These are phyloP conservation scores for Hirtodrosophila confusa DNA, from an alignment of 2,888 invertebrate genomes.

Conservation along the genomic window DNA sequence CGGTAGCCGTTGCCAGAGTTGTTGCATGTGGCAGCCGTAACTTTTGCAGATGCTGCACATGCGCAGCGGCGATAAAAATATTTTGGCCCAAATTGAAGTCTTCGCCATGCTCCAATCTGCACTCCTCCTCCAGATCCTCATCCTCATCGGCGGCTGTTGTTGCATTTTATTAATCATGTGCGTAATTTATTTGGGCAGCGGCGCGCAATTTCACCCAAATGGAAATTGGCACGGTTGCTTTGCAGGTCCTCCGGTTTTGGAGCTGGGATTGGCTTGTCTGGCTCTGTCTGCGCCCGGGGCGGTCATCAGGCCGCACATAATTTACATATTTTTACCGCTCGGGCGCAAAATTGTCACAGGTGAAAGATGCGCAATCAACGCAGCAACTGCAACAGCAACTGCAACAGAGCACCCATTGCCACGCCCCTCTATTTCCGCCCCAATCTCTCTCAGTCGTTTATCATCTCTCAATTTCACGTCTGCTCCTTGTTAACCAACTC, in stretches of 20 bases:
- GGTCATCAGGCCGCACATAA: conserved; percentile 48
- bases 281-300: conserved; percentile 39
- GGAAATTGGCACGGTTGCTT: conserved; percentile 60
- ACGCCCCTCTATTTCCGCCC: conserved; percentile 50
- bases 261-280: conserved; percentile 3
- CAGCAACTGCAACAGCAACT: neutral
- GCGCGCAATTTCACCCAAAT: conserved; percentile 75
- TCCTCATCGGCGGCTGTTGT: conserved; percentile 45
- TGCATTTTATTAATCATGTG: conserved; percentile 78
- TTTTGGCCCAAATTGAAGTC: conserved; percentile 76
- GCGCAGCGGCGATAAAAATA: conserved; percentile 70
- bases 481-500: conserved; percentile 34
- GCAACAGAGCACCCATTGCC: conserved; percentile 7
- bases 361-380: conserved; percentile 69
- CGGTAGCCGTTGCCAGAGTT: conserved; percentile 56
- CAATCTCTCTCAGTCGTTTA: conserved; percentile 24
- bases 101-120: conserved; percentile 1
- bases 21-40: conserved; percentile 25
- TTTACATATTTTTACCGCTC: conserved; percentile 69
- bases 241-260: conserved; percentile 7
- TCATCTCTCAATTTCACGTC: conserved; percentile 35
- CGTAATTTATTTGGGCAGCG: conserved; percentile 80
- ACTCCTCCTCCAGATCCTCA: neutral
- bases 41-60: conserved; percentile 44
- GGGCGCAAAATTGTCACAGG: conserved; percentile 71